Evolutionary conservation across 2,888 invertebrate species (phyloP), one percentile per base, ranked within the genome.

Genomic region (Dryomyza anilis): DNA sequence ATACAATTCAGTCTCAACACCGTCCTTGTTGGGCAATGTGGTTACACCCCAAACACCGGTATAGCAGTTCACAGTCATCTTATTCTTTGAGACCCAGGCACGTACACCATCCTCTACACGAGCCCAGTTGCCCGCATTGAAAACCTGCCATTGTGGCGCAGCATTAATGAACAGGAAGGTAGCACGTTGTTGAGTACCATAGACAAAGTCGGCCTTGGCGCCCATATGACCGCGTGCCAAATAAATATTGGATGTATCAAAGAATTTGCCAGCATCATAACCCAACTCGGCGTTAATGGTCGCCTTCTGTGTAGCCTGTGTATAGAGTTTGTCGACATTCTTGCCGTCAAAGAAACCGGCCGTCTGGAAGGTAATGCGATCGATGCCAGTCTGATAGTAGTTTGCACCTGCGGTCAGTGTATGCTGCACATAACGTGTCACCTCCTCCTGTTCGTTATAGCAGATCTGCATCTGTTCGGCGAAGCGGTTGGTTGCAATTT

Each of bases 81-180:
- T 72, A 25, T 81, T 78, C 23, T 74, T 72, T 1, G 72, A 72
- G 0, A 85, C 86, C 72, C 73, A 78, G 1, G 74, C 64, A 12
- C 88, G 80, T 0, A 86, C 75, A 50, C 83, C 81, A 8, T 73
- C 74, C 78, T 89, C 88, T 2, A 87, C 78, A 0, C 78, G 73
- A 2, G 84, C 82, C 89, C 89, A 89, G 72, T 89, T 89, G 29
- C 85, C 85, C 1, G 82, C 86, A 72, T 89, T 89, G 73, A 89
- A 87, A 1, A 81, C 82, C 72, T 86, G 85, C 87, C 87, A 87
- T 66, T 87, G 87, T 0, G 87, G 87, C 0, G 85, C 85, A 0
- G 81, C 84, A 71, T 88, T 88, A 7, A 86, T 79, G 71, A 85
- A 87, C 66, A 85, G 84, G 77, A 85, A 87, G 1, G 87, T 86